phyloP scores from a whole-genome alignment of 2,113 vertebrate genomes.

The Callithrix jacchus region DNA sequence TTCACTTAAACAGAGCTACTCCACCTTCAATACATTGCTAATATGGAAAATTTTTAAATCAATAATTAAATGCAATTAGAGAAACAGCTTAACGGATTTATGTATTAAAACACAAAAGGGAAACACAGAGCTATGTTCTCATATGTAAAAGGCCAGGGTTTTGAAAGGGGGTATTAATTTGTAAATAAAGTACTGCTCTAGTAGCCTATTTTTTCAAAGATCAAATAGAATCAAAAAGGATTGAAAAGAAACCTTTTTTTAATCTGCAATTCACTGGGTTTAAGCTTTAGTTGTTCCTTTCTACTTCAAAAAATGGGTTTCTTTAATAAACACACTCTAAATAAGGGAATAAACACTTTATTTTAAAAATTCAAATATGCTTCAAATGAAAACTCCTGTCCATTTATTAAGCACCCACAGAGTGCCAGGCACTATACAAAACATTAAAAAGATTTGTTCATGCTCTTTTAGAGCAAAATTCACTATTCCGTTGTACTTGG shows the following conservation, averaged over 20 bases:
- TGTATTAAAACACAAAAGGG: not conserved
- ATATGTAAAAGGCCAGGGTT: not conserved
- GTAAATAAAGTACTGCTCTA: not conserved
- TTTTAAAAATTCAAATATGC: constrained; percentile 67
- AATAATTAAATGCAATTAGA: not conserved
- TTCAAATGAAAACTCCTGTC: constrained; percentile 44
- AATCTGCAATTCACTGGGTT: not conserved
- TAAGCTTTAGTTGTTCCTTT: constrained; percentile 33
- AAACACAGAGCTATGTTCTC: not conserved
- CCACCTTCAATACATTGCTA: not conserved
- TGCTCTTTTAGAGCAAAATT: constrained; percentile 4
- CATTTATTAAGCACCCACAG: constrained; percentile 48
- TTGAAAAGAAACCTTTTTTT: not conserved
- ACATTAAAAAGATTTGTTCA: not conserved
- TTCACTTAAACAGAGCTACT: not conserved
- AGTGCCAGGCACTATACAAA: constrained; percentile 35
- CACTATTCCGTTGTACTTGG: not conserved
- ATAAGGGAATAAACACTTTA: constrained; percentile 69
- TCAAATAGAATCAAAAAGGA: too few species aligned
- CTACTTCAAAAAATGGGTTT: constrained; percentile 57
- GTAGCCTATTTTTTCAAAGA: not conserved
- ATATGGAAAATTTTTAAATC: not conserved
- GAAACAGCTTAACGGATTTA: not conserved
- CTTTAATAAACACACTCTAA: constrained; percentile 53
- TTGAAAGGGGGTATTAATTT: not conserved